Conservation (phyloP, 2,113 vertebrate genomes). For the Phainopepla nitens region DNA sequence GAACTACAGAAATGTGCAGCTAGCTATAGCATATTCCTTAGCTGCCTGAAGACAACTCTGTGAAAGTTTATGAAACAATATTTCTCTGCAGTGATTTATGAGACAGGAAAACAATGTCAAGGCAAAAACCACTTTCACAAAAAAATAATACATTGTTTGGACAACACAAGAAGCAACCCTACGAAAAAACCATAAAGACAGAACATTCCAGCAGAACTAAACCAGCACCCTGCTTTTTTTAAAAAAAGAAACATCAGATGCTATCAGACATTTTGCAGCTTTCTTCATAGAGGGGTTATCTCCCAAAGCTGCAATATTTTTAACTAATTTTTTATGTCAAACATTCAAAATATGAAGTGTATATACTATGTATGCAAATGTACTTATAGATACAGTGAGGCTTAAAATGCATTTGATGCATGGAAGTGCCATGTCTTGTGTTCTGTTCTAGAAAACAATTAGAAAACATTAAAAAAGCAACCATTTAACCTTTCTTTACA, state of each 20-base stretch:
- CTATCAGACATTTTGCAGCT: background rate
- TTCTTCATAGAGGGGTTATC: background rate
- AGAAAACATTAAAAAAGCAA: background rate
- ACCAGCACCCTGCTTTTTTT: background rate
- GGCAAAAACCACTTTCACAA: background rate
- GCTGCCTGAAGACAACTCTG: background rate
- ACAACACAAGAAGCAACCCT: background rate
- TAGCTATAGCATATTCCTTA: background rate
- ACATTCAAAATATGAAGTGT: background rate
- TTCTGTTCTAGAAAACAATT: background rate
- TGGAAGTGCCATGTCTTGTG: background rate
- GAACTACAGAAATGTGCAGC: background rate
- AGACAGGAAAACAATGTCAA: background rate
- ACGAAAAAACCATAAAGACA: background rate
- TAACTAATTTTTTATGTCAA: background rate
- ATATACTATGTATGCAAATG: background rate
- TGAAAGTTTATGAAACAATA: background rate
- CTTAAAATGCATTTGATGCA: background rate
- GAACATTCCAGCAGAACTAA: background rate
- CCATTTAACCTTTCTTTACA: background rate
- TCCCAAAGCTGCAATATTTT: background rate
- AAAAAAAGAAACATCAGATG: background rate
- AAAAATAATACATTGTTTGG: background rate
- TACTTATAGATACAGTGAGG: background rate
- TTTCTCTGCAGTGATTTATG: background rate